Base-by-base conservation (phyloP, 2,113 vertebrate species). In the Cnemophilus loriae region DNA sequence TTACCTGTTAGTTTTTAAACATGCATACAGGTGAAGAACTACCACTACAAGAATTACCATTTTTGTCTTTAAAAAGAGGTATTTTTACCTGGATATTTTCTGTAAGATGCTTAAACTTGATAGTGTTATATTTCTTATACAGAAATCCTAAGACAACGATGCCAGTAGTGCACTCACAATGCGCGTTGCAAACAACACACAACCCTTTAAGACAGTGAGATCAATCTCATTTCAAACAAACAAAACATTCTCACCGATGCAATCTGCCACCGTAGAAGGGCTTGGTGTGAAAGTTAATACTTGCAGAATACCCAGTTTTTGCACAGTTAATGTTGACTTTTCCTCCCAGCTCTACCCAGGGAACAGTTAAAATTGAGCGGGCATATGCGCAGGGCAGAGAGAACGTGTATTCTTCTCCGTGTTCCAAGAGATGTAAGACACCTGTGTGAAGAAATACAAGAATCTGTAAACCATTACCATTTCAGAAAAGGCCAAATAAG, bases 281-380 rank as follows among this genome's bases (percentile, higher is more conserved):
- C 89, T 99, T 99, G 16, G 99, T 99, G 96, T 99, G 99, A 85
- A 99, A 99, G 63, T 99, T 99, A 98, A 99, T 99, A 97, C 98
- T 97, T 42, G 99, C 99, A 7, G 99, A 99, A 96, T 99, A 99
- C 10, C 99, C 99, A 0, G 99, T 98, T 96, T 99, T 99, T 76
- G 94, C 95, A 97, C 99, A 99, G 97, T 95, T 98, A 94, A 99
- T 98, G 89, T 97, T 99, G 94, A 99, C 98, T 97, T 99, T 99
- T 84, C 99, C 99, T 64, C 99, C 99, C 59, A 99, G 98, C 87
- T 99, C 99, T 85, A 99, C 99, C 99, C 99, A 99, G 49, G 99
- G 99, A 78, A 99, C 99, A 5, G 99, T 99, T 95, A 99, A 98
- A 98, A 99, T 99, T 74, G 99, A 99, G 93, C 99, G 99, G 41